Evolutionary conservation across 2,888 invertebrate species (phyloP), one percentile per base, ranked within the genome.

Genomic region (Tachina grossa): DNA sequence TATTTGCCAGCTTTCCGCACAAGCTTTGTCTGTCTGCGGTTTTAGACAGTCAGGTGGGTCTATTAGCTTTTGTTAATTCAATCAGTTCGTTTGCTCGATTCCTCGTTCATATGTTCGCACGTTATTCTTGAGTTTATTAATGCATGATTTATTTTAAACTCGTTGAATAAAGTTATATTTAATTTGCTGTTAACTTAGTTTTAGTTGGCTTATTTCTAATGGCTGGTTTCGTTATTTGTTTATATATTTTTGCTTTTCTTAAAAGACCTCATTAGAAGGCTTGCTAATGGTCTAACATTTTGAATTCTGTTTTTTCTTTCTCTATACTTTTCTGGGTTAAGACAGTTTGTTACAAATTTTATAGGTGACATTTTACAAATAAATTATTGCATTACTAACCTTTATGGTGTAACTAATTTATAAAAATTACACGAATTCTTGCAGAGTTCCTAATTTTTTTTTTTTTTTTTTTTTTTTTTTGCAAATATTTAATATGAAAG

Each of bases 1-100:
- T 57, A 49, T n/a, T 65, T 57, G 39, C 31, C 55, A 55, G 49
- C 76, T 41, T 49, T 63, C 31, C 14, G 55, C 45, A 49, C 41
- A 59, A 47, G 39, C 19, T 59, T 19, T n/a, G 13, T 63, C 41
- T 19, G n/a, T 51, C 45, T 9, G 14, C 41, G 47, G 51, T 59
- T 63, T 78, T 11, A 75, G 75, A 80, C 85, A 85, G 75, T 83
- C 85, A 85, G 85, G 85, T 85, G 85, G 85, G 85, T 85, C 66
- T 82, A 49, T 59, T 76, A 75, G 41, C n/a, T 68, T 68, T 74
- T 74, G 39, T 66, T 69, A 22, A 55, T 77, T 49, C 59, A 66
- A 71, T 45, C 63, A 43, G 41, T 53, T 66, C 55, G 10, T 59
- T 75, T 55, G 47, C 66, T 74, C 53, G 19, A 19, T 66, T 22